Percentiles rank a stretch among this genome's conserved stretches.
Conservation (phyloP, 2,797 vertebrate genomes). For the Melanotaenia maccullochi region DNA sequence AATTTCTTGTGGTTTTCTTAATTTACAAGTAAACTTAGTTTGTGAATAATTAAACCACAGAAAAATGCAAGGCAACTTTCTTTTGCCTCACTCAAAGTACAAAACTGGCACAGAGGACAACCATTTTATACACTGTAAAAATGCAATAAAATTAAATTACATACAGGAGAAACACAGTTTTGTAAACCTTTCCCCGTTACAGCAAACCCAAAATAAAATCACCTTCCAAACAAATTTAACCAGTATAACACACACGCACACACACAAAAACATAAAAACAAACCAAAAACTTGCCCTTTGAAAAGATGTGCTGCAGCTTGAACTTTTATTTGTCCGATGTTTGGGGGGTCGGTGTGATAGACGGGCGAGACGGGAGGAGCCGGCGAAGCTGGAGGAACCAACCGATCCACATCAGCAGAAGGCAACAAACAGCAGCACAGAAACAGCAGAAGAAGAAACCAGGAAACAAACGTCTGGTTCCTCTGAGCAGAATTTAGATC, state of each 20-base stretch:
- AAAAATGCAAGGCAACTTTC: slow-evolving; percentile 89
- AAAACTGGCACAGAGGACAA: slow-evolving; percentile 99
- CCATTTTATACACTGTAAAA: slow-evolving; percentile 98
- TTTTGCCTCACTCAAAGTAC: slow-evolving; percentile 94
- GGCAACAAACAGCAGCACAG: slow-evolving; percentile 63
- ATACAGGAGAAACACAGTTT: slow-evolving; percentile 82
- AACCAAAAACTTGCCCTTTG: slow-evolving; percentile 69
- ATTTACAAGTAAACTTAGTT: slow-evolving; percentile 99
- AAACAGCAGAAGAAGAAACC: slow-evolving; percentile 45
- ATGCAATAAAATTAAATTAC: slow-evolving; percentile 99
- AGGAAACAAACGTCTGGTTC: slow-evolving; percentile 14
- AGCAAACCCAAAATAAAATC: slow-evolving; percentile 94
- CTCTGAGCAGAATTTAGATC: slow-evolving; percentile 36
- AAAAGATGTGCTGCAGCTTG: slow-evolving; percentile 87
- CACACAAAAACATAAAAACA: slow-evolving; percentile 82
- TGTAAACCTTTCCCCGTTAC: slow-evolving; percentile 92
- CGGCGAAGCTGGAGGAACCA: slow-evolving; percentile 45
- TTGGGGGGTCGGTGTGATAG: no score
- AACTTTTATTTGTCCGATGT: slow-evolving; percentile 1
- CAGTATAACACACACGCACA: slow-evolving; percentile 83
- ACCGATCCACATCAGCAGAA: slow-evolving; percentile 73
- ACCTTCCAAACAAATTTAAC: slow-evolving; percentile 88
- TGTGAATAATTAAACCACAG: slow-evolving; percentile 93
- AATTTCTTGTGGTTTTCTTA: slow-evolving; percentile 97
- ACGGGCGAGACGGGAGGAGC: slow-evolving; percentile 35